A percentile compares a stretch with the other conserved stretches of the same genome.
These are phyloP conservation scores for Aplocera efformata DNA, from an alignment of 2,888 invertebrate species.

Conservation along the genomic window DNA sequence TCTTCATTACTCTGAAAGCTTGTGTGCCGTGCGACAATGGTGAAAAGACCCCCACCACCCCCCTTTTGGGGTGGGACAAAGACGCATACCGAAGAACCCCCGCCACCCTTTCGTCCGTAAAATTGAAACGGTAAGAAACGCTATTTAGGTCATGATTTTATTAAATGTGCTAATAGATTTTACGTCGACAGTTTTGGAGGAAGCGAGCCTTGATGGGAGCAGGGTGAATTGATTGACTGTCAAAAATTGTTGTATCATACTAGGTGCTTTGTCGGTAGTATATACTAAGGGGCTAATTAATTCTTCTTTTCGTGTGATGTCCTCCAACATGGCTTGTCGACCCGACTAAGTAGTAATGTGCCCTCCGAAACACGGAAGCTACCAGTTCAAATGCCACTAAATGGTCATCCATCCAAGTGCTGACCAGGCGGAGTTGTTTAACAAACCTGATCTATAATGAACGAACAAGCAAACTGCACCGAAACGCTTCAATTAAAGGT, in stretches of 20 bases:
- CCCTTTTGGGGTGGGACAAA: conserved; percentile 51
- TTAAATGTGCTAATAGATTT: conserved; percentile 74
- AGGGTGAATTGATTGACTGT: conserved; percentile 1
- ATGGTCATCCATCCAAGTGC: too few relatives aligned
- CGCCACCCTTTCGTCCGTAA: conserved; percentile 77
- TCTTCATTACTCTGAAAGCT: conserved; percentile 82
- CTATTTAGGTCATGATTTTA: conserved; percentile 79
- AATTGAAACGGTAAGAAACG: conserved; percentile 79
- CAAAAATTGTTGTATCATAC: too few relatives aligned
- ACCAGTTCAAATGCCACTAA: too few relatives aligned
- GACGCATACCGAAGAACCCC: conserved; percentile 69
- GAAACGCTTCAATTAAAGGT: too few relatives aligned
- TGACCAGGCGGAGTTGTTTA: too few relatives aligned
- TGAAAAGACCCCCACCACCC: conserved; percentile 33
- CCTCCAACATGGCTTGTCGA: too few relatives aligned
- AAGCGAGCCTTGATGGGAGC: conserved; percentile 18
- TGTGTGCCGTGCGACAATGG: conserved; percentile 78
- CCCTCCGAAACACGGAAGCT: too few relatives aligned
- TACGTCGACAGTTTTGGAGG: conserved; percentile 30
- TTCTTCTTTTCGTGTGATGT: too few relatives aligned
- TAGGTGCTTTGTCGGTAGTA: neutral
- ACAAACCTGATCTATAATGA: too few relatives aligned
- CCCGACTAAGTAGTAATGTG: too few relatives aligned
- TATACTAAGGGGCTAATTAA: too few relatives aligned
- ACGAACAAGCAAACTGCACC: too few relatives aligned